Conservation (phyloP, 2,113 vertebrate species). For the Aramus guarauna region DNA sequence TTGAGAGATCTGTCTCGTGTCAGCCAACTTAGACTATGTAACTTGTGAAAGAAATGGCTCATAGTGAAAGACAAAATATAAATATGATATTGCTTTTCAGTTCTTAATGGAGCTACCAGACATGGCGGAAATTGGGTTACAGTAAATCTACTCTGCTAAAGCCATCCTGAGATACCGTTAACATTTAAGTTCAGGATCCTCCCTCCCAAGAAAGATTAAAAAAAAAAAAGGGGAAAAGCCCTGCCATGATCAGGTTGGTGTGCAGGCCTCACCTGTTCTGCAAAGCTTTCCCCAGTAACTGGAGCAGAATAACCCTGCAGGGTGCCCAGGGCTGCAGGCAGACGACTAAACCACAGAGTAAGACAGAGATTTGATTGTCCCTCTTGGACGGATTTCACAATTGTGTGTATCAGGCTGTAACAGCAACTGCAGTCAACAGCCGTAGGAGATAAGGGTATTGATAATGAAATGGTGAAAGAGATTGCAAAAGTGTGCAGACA, state of each 20-base stretch:
- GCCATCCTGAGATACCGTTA: not conserved
- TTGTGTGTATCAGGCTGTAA: fast-evolving
- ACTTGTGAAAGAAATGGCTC: not conserved
- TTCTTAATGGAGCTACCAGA: not conserved
- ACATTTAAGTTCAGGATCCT: not conserved
- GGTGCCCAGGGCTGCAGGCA: not conserved
- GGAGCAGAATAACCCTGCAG: constrained; percentile 50
- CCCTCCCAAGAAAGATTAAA: not conserved
- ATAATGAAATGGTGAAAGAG: not conserved
- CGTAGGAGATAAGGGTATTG: not conserved
- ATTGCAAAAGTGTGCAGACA: not conserved
- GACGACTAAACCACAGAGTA: not conserved
- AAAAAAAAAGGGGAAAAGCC: not conserved
- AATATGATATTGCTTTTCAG: not conserved
- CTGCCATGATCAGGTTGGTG: not conserved
- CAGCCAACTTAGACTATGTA: not conserved
- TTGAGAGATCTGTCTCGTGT: not conserved
- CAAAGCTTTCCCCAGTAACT: constrained; percentile 10
- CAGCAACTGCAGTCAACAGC: not conserved
- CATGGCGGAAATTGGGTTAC: not conserved
- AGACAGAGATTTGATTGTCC: not conserved
- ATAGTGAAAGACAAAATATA: not conserved
- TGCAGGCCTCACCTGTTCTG: not conserved
- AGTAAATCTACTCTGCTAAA: not conserved
- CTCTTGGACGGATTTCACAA: not conserved